Percentiles rank a stretch among this genome's conserved stretches.
Evolutionary conservation across 1,140 invertebrate genomes (phyloP).

Genomic region (Leptinotarsa defecta): DNA sequence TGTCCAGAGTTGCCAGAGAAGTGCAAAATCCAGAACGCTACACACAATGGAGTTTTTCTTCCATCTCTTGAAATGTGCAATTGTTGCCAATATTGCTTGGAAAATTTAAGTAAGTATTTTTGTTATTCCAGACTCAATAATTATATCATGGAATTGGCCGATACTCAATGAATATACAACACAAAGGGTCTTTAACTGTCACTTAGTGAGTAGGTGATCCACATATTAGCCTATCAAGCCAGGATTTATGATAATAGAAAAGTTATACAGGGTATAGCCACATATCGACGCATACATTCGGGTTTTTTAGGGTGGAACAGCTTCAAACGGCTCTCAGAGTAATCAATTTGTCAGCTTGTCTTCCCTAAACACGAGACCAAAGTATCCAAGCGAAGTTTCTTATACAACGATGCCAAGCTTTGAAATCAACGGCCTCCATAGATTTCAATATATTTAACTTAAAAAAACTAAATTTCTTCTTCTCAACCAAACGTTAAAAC

Average conservation of each 20-base stretch:
- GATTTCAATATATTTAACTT: no score
- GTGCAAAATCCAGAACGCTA: constrained; percentile 59
- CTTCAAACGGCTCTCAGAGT: no score
- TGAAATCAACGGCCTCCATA: no score
- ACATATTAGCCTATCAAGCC: not conserved
- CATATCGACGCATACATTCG: no score
- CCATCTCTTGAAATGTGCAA: constrained; percentile 62
- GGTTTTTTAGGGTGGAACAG: no score
- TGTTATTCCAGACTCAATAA: no score
- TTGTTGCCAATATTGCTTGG: constrained; percentile 64
- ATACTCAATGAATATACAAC: not conserved
- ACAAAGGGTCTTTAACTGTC: not conserved
- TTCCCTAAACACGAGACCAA: no score
- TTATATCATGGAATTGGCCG: not conserved
- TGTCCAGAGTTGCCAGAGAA: constrained; percentile 52
- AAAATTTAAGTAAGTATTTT: constrained; percentile 55
- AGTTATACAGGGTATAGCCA: not conserved
- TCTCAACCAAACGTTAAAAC: no score
- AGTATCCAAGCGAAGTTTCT: no score
- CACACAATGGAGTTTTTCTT: constrained; percentile 58
- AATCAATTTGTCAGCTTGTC: no score
- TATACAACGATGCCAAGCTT: no score
- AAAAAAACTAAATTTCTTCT: no score
- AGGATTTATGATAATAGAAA: not conserved
- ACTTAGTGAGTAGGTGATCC: not conserved